Base-by-base conservation (phyloP, 2,797 vertebrate genomes). In the Cuniculus paca region DNA sequence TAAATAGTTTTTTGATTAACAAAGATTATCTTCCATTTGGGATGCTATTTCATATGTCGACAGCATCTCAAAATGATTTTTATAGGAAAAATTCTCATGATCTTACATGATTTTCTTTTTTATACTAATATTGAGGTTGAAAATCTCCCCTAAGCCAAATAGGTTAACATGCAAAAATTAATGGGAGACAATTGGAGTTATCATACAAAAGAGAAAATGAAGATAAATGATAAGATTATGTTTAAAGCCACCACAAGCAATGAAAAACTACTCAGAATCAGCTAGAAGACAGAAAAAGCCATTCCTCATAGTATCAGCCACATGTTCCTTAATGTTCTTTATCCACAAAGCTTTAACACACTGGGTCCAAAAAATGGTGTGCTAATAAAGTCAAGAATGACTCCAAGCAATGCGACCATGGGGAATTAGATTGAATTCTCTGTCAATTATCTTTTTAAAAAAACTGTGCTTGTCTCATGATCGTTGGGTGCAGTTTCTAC, bases 1-100 rank as follows among this genome's bases (percentile, higher is more conserved):
- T 98, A 98, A 98, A 98, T 98, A 98, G 98, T 98, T 98, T 98
- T 98, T 98, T 98, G 98, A 98, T 99, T 98, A 98, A 98, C 98
- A 98, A 96, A 97, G 97, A 96, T 98, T 98, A 98, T 98, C 98
- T 98, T 97, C 98, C 96, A 95, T 98, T 98, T 98, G 95, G 97
- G 96, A 97, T 98, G 96, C 95, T 94, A 96, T 97, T 98, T 98
- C 94, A 58, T 86, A 81, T 88, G 91, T 97, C 94, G 97, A 94
- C 95, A 98, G 97, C 95, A 98, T 98, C 96, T 97, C 98, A 97
- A 97, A 98, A 98, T 91, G 50, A 96, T 97, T 98, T 93, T 97
- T 97, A 97, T 68, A 95, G 93, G 96, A 98, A 96, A 94, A 96
- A 96, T 82, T 95, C 88, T 93, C 6, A 0, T 95, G 92, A 93